A percentile compares a stretch with the other conserved stretches of the same genome.
Evolutionary conservation across 1,140 invertebrate genomes (phyloP).

Genomic region (Drosophila pseudoobscura): DNA sequence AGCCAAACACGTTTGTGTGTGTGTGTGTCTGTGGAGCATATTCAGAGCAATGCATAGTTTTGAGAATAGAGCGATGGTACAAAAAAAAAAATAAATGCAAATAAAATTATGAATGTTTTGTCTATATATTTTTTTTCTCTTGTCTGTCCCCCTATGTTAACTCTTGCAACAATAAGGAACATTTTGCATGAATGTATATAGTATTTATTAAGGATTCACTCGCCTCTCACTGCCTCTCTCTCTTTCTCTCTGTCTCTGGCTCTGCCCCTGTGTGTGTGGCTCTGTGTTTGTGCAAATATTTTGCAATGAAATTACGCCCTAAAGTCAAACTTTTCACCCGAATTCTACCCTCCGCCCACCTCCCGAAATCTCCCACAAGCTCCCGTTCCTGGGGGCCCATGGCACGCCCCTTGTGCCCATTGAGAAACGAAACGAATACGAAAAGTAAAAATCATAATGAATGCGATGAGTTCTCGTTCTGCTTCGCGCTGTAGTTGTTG

Average conservation of each 20-base stretch:
- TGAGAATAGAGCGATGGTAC: constrained; percentile 10
- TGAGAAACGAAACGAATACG: constrained; percentile 39
- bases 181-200: constrained; percentile 38
- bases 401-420: constrained; percentile 8
- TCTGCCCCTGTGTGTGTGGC: constrained; percentile 15
- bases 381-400: neutral
- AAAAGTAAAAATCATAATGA: constrained; percentile 70
- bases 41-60: constrained; percentile 46
- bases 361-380: constrained; percentile 18
- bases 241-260: neutral
- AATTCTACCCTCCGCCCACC: constrained; percentile 2
- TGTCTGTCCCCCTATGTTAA: constrained; percentile 28
- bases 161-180: constrained; percentile 47
- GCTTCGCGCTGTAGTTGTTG: constrained; percentile 6
- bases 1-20: constrained; percentile 36
- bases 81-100: constrained; percentile 38
- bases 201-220: constrained; percentile 74
- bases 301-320: constrained; percentile 79
- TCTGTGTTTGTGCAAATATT: constrained; percentile 56
- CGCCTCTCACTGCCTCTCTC: constrained; percentile 9
- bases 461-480: constrained; percentile 29
- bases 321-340: constrained; percentile 69
- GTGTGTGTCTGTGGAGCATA: constrained; percentile 5
- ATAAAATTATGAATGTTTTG: constrained; percentile 72
- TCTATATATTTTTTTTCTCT: constrained; percentile 23